Conservation (phyloP, 2,113 vertebrate genomes). For the Semnornis frantzii region DNA sequence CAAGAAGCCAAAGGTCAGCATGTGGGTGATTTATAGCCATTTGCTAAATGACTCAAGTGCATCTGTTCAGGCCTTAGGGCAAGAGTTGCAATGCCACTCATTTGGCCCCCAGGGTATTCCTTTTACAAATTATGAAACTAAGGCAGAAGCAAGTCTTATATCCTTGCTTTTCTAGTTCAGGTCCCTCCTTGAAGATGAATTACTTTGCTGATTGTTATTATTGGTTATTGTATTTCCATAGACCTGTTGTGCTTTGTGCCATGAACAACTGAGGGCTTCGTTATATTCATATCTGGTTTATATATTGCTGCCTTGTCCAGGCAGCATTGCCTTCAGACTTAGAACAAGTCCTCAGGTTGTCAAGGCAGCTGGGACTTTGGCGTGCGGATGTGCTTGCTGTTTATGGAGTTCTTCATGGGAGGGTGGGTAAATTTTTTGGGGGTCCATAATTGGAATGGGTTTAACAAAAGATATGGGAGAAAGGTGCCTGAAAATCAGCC, state of each 20-base stretch:
- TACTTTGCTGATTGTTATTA: background rate
- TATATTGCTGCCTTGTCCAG: background rate
- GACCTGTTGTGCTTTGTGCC: background rate
- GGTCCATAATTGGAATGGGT: background rate
- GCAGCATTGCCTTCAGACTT: background rate
- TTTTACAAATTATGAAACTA: background rate
- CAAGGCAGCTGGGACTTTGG: background rate
- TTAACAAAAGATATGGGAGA: background rate
- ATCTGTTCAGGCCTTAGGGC: conserved; percentile 26
- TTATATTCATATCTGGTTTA: background rate
- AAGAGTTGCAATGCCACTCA: background rate
- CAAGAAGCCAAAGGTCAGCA: conserved; percentile 44
- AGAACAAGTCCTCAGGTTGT: background rate
- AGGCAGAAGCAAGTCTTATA: background rate
- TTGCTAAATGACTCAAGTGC: conserved; percentile 9
- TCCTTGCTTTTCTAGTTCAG: background rate
- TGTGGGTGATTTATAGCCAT: conserved; percentile 52
- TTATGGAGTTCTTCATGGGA: background rate
- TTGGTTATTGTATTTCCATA: background rate
- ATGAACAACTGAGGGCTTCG: background rate
- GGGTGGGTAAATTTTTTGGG: background rate
- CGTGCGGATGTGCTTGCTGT: background rate
- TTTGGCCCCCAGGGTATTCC: background rate
- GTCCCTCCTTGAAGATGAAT: background rate
- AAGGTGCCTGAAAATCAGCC: background rate